Base-by-base conservation (phyloP, 2,888 invertebrate species). In the Meandrusa payeni region DNA sequence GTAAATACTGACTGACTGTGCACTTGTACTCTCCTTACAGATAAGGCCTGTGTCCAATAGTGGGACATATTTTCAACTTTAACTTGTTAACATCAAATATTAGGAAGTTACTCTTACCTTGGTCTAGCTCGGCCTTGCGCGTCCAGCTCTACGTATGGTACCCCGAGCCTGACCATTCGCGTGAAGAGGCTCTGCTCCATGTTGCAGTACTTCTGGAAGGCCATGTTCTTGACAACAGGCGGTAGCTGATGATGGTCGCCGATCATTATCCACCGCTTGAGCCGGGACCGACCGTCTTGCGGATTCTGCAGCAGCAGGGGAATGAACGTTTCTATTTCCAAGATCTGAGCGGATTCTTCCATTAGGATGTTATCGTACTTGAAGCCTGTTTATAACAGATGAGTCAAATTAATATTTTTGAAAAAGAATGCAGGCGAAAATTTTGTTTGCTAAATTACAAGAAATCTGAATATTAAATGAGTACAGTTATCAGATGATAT, bases 251-350 rank as follows among this genome's bases (percentile, higher is more conserved):
- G 98, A 79, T 99, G 99, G 83, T 96, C 99, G 0, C 99, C 99
- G 64, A 99, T 99, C 99, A 99, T 99, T 59, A 99, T 98, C 99
- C 99, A 99, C 7, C 99, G 91, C 79, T 99, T 99, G 46, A 99
- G 88, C 0, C 99, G 91, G 68, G 97, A 98, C 55, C 93, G 94
- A 0, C 98, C 98, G 71, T 99, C 98, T 73, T 98, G 93, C 0
- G 99, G 98, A 81, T 99, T 99, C 88, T 99, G 99, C n/a, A 99
- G 90, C 1, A 99, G 89, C 6, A 99, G 89, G 0, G 99, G 99
- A 59, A 99, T 99, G 76, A 99, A 99, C 0, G 99, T 99, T 82
- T 99, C 99, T 48, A 99, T 99, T 85, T 99, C 99, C 24, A 99
- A 88, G 64, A 99, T 99, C 81, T 99, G 99, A 0, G 99, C 99